Percentiles rank a stretch among this genome's conserved stretches.
Conservation (phyloP, 2,797 vertebrate species). For the Lepus townsendii region DNA sequence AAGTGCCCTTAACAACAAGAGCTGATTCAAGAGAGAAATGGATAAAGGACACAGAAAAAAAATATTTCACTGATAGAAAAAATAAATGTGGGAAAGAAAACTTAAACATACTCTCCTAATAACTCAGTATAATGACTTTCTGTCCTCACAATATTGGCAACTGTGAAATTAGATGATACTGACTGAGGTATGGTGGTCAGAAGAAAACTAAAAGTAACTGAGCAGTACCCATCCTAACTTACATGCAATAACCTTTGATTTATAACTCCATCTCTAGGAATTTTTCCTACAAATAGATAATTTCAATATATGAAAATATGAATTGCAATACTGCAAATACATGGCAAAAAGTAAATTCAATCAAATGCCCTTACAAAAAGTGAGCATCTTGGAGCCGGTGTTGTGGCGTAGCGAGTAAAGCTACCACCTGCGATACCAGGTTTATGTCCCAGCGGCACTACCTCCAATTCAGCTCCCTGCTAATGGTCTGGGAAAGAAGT, state of each 20-base stretch:
- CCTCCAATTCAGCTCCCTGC: too few species aligned
- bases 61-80: conserved; percentile 32
- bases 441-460: too few species aligned
- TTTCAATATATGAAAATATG: conserved; percentile 10
- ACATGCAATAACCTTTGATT: conserved; percentile 36
- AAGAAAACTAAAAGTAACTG: neutral
- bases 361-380: neutral
- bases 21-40: conserved; percentile 9
- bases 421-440: too few species aligned
- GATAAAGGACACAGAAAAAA: neutral
- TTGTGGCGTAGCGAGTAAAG: too few species aligned
- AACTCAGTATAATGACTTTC: conserved; percentile 1
- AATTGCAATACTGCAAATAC: neutral
- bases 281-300: conserved; percentile 34
- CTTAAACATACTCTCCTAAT: neutral
- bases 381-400: too few species aligned
- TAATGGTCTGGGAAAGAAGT: too few species aligned
- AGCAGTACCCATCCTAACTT: conserved; percentile 38
- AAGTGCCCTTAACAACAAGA: neutral
- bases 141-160: neutral
- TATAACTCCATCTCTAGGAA: conserved; percentile 5
- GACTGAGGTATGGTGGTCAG: neutral
- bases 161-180: neutral
- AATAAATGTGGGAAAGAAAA: neutral
- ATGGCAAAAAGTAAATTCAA: conserved; percentile 15